Base-by-base conservation (phyloP, 2,888 invertebrate genomes). In the Acronicta leporina region DNA sequence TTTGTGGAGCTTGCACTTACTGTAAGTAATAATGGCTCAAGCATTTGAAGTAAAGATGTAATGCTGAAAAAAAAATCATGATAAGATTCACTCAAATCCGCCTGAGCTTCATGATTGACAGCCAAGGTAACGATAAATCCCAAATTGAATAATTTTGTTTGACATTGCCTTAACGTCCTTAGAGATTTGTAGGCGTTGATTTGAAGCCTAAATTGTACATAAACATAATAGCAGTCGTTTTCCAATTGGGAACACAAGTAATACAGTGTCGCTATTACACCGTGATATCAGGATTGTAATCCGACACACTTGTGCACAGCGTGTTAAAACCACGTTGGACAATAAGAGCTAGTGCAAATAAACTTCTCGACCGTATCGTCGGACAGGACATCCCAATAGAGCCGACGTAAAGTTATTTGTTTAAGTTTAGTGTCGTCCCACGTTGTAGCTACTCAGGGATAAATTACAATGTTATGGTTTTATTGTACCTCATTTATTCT, bases 321-420 rank as follows among this genome's bases (percentile, higher is more conserved):
- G 53, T 68, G 63, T 63, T 69, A 57, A 66, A 59, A 73, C 61
- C 66, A 52, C 54, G 67, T 66, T 59, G 73, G 66, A 70, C 78
- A 78, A 75, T 71, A 64, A 74, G 46, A 55, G 51, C 63, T 66
- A 70, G 71, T 69, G 68, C 77, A 76, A 77, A 79, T 79, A 79
- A 76, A 80, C 79, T 73, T 73, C 65, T 73, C 71, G 69, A 65
- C 73, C 61, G 72, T 82, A 81, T 70, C 57, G 55, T 51, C 74
- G 82, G 82, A 89, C 91, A 92, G 94, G 94, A 94, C 91, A 91
- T 92, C 91, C 92, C 92, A 92, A 92, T 92, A 90, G 91, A 93
- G 87, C 73, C 81, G 87, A 81, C 88, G 86, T 92, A 91, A 92
- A 91, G 89, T 91, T 94, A 93, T 94, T 93, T 93, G 91, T 92